Percentiles rank a stretch among this genome's conserved stretches.
These are phyloP conservation scores for Rhodinocichla rosea DNA, from an alignment of 2,113 vertebrate species.

Conservation along the genomic window DNA sequence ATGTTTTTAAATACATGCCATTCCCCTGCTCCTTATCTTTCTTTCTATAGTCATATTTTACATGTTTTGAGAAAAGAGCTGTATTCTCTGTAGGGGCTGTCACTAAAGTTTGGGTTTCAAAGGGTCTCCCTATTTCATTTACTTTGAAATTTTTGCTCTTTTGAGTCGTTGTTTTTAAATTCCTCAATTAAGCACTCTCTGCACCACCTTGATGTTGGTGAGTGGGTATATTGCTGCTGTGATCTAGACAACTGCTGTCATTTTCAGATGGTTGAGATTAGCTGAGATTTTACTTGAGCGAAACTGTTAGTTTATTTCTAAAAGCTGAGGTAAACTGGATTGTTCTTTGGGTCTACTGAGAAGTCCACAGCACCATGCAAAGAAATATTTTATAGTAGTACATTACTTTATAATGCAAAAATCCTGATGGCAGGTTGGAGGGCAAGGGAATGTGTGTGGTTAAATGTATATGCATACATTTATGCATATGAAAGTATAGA, in stretches of 20 bases:
- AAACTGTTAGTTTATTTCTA: conserved; percentile 32
- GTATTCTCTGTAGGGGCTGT: conserved; percentile 17
- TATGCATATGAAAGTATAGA: background rate
- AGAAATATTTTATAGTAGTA: background rate
- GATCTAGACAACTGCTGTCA: conserved; percentile 55
- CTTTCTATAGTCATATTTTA: conserved; percentile 33
- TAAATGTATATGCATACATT: background rate
- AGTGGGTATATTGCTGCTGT: conserved; percentile 17
- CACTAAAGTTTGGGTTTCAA: conserved; percentile 53
- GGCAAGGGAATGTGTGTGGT: background rate
- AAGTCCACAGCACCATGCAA: background rate
- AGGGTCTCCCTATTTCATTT: conserved; percentile 37
- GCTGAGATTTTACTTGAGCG: conserved; percentile 19
- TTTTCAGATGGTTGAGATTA: conserved; percentile 23
- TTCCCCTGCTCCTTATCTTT: background rate
- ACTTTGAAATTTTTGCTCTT: conserved; percentile 55
- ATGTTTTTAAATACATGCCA: conserved; percentile 43
- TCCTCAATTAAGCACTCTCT: conserved; percentile 45
- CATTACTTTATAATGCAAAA: background rate
- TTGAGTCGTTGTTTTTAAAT: conserved; percentile 48
- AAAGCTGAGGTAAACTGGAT: conserved; percentile 14
- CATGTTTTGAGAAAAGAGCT: conserved; percentile 46
- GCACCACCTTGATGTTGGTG: conserved; percentile 31
- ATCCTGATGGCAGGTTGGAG: background rate
- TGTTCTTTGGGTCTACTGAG: background rate